These are phyloP conservation scores for Colletes collaris DNA, from an alignment of 2,888 invertebrate genomes.

Conservation along the genomic window DNA sequence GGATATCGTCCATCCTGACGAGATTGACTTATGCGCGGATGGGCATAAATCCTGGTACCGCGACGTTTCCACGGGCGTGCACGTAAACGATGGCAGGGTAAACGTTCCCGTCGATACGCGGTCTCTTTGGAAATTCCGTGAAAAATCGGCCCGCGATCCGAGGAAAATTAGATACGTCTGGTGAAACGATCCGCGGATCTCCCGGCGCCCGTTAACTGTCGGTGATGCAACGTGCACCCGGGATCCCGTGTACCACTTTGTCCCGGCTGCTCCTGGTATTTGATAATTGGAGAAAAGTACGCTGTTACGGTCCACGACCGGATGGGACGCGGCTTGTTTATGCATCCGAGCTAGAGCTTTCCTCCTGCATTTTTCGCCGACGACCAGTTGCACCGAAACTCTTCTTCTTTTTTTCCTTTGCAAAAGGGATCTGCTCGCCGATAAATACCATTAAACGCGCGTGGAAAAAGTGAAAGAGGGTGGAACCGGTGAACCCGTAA, in stretches of 20 bases:
- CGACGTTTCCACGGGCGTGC: slow-evolving; percentile 4
- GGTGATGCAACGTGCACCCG: slow-evolving; percentile 49
- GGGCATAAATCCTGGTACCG: slow-evolving; percentile 59
- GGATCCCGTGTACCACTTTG: slow-evolving; percentile 38
- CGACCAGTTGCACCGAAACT: too few relatives aligned
- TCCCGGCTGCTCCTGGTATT: slow-evolving; percentile 43
- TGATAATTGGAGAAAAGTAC: slow-evolving; percentile 63
- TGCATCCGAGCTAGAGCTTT: slow-evolving; percentile 11
- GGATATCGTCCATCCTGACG: slow-evolving; percentile 56
- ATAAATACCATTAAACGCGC: too few relatives aligned
- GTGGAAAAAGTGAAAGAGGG: too few relatives aligned
- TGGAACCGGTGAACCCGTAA: too few relatives aligned
- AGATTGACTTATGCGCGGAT: slow-evolving; percentile 53
- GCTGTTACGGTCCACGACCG: slow-evolving; percentile 16
- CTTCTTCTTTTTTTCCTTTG: too few relatives aligned
- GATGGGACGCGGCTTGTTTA: slow-evolving; percentile 3
- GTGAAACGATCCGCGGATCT: slow-evolving; percentile 44
- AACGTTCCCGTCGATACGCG: background rate
- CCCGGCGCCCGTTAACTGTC: slow-evolving; percentile 62
- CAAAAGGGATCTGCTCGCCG: too few relatives aligned
- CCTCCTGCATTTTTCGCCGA: background rate
- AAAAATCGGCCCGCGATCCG: slow-evolving; percentile 29
- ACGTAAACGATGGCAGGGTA: background rate
- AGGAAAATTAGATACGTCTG: slow-evolving; percentile 56
- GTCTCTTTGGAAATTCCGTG: slow-evolving; percentile 12